These are phyloP conservation scores for Periplaneta americana DNA, from an alignment of 1,140 invertebrate species.

Conservation along the genomic window DNA sequence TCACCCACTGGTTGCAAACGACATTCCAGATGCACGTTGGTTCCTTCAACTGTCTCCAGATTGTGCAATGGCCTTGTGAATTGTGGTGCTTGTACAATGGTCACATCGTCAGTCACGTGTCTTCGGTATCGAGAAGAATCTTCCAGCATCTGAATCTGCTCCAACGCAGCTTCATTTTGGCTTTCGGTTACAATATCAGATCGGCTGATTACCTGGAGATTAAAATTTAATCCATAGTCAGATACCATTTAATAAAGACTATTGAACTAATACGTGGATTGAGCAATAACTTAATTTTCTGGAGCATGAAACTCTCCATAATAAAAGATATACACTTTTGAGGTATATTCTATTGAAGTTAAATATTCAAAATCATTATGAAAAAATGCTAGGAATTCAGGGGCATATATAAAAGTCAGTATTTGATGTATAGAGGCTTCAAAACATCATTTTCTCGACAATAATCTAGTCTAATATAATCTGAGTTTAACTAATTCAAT, in stretches of 20 bases:
- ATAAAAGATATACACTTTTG: not conserved
- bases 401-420: no score
- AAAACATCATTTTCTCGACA: no score
- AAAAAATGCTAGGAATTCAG: not conserved
- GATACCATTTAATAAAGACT: no score
- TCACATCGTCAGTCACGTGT: slow-evolving; percentile 67
- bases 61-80: slow-evolving; percentile 86
- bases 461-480: no score
- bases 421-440: no score
- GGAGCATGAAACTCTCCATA: no score
- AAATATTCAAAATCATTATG: not conserved
- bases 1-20: slow-evolving; percentile 91
- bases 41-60: slow-evolving; percentile 85
- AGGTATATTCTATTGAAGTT: not conserved
- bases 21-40: slow-evolving; percentile 89
- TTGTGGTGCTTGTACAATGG: slow-evolving; percentile 73
- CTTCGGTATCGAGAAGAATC: slow-evolving; percentile 69
- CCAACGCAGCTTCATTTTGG: slow-evolving; percentile 90
- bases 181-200: slow-evolving; percentile 89
- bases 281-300: no score
- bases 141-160: slow-evolving; percentile 93
- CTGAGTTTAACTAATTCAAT: no score
- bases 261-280: no score
- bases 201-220: slow-evolving; percentile 58
- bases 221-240: no score